phyloP scores from a whole-genome alignment of 2,113 vertebrate genomes.

The Apus apus region DNA sequence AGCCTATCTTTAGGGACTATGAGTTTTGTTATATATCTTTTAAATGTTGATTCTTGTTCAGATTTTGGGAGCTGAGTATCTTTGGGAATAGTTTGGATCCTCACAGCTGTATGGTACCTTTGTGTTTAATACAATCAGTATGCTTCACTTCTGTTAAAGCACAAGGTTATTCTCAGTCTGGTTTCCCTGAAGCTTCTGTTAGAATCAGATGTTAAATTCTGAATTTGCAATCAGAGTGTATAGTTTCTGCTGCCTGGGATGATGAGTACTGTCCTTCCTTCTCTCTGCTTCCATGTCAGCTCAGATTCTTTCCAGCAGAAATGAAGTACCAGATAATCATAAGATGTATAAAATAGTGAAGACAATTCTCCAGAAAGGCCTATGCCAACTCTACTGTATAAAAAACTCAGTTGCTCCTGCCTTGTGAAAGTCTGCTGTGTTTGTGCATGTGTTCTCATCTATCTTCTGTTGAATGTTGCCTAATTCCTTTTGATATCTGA shows the following conservation, averaged over 20 bases:
- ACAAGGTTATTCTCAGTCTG: not conserved
- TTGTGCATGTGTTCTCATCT: not conserved
- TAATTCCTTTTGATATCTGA: conserved; percentile 57
- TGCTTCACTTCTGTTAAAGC: not conserved
- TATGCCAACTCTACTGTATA: not conserved
- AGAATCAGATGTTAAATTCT: not conserved
- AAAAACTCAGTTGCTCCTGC: conserved; percentile 1
- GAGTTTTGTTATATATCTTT: not conserved
- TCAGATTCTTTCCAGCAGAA: not conserved
- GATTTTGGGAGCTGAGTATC: not conserved
- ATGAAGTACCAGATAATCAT: not conserved
- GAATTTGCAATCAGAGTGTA: not conserved
- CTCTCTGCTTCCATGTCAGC: not conserved
- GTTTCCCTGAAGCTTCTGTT: not conserved
- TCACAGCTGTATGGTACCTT: not conserved
- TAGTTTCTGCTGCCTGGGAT: not conserved
- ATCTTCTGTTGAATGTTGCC: not conserved
- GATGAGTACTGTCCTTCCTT: not conserved
- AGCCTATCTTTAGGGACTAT: not conserved
- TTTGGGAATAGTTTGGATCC: not conserved
- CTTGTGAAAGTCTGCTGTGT: not conserved
- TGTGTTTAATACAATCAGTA: not conserved
- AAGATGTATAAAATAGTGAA: not conserved
- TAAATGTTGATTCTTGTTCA: not conserved
- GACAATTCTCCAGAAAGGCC: conserved; percentile 2